Evolutionary conservation across 1,140 invertebrate species (phyloP), one percentile per base, ranked within the genome.

Genomic region (Drosophila triauraria): DNA sequence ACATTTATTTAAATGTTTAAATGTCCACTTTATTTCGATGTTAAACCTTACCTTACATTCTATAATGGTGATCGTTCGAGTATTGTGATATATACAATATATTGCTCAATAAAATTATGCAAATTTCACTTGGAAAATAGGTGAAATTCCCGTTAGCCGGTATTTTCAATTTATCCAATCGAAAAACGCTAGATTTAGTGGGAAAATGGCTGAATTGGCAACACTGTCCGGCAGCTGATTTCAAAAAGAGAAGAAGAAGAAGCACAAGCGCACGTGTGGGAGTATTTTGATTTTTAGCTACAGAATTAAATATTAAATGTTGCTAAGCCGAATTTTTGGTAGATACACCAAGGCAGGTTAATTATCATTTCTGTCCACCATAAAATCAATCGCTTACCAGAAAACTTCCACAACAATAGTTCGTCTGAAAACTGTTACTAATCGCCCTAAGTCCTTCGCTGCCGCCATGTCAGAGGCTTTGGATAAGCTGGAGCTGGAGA

Each of bases 391-490:
- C 17, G 20, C 25, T 48, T 27, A 69, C 15, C 0, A 2, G 8
- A 20, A 15, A n/a, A 53, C 30, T 17, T 42, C 6, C 5, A 2
- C 10, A n/a, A 2, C 1, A n/a, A 50, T 40, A 88, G 84, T 60
- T 54, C 56, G 78, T 51, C 75, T 88, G 2, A 75, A 53, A 61
- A 25, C 23, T 13, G 38, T 71, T 43, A 53, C 17, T 2, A 30
- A 17, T 9, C 80, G 85, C 27, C 13, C 70, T 4, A 92, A 92
- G 84, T 80, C 90, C 27, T 92, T 92, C 44, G 78, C 88, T 23
- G 86, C 74, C 12, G 83, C 86, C n/a, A 92, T 92, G 83, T 76
- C 75, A n/a, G 91, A 92, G 56, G 91, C 91, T 12, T 68, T 92
- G 20, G 85, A 92, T 15, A 92, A 86, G 46, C 42, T 92, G 32